A percentile compares a stretch with the other conserved stretches of the same genome.
Conservation (phyloP, 2,797 vertebrate genomes). For the Catharus ustulatus region DNA sequence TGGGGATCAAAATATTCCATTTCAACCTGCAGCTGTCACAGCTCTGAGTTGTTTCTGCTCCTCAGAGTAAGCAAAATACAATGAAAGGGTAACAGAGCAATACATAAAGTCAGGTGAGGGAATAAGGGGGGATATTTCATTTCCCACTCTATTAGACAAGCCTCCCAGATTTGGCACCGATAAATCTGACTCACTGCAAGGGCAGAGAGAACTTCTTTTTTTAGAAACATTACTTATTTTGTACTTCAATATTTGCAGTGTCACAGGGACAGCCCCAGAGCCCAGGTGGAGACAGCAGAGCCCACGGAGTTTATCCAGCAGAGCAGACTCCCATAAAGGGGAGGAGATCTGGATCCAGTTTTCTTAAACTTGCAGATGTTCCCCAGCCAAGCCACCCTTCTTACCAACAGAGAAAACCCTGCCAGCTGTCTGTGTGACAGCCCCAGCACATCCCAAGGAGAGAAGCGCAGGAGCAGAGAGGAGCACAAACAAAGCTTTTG, state of each 20-base stretch:
- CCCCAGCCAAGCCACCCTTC: neutral
- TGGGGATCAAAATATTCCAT: neutral
- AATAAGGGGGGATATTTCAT: neutral
- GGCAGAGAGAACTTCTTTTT: neutral
- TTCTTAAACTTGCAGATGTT: neutral
- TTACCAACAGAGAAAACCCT: neutral
- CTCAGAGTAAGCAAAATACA: neutral
- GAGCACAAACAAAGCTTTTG: neutral
- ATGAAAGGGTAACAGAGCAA: neutral
- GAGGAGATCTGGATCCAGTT: constrained; percentile 32
- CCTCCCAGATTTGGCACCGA: neutral
- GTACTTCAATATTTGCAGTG: neutral
- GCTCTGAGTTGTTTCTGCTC: neutral
- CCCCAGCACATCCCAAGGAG: neutral
- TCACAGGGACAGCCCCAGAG: neutral
- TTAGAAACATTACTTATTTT: neutral
- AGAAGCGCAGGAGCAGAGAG: neutral
- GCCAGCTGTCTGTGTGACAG: neutral
- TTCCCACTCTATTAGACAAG: neutral
- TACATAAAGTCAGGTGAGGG: neutral
- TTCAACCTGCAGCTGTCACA: neutral
- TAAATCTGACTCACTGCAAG: neutral
- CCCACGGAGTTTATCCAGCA: neutral
- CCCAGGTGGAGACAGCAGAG: neutral
- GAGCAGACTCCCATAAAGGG: neutral